phyloP scores from a whole-genome alignment of 2,888 invertebrate species.

The Bombylius discolor region DNA sequence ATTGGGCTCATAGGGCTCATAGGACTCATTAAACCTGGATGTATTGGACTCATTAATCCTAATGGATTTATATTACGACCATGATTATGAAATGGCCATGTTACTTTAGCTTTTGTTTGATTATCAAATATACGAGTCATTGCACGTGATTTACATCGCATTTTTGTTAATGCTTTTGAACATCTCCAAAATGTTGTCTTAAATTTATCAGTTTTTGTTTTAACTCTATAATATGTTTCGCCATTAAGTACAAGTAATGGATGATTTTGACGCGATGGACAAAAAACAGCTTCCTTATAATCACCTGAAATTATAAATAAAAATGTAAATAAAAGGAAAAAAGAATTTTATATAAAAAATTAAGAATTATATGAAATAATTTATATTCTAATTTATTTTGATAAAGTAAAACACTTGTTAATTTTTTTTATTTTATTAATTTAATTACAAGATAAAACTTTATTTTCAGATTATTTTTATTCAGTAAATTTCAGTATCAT shows the following conservation, averaged over 20 bases:
- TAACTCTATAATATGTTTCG: neutral
- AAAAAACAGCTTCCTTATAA: neutral
- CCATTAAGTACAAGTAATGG: neutral
- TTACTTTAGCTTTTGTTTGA: neutral
- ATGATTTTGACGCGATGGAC: neutral
- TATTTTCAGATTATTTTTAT: too few species aligned
- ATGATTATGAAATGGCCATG: neutral
- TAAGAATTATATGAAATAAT: too few species aligned
- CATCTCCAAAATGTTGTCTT: constrained; percentile 3
- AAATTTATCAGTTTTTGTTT: neutral
- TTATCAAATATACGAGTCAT: neutral
- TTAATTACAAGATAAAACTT: too few species aligned
- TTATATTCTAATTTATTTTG: too few species aligned
- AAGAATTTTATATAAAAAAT: too few species aligned
- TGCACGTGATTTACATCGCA: constrained; percentile 9
- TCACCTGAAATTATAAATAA: neutral
- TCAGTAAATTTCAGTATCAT: too few species aligned
- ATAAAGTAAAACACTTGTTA: too few species aligned
- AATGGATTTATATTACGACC: neutral
- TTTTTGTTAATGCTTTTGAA: constrained; percentile 1
- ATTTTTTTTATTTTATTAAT: too few species aligned
- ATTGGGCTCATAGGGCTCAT: neutral
- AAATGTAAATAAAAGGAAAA: neutral
- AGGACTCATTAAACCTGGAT: too few species aligned
- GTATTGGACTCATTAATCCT: too few species aligned